Conservation (phyloP, 2,797 vertebrate genomes). For the Labroides dimidiatus region DNA sequence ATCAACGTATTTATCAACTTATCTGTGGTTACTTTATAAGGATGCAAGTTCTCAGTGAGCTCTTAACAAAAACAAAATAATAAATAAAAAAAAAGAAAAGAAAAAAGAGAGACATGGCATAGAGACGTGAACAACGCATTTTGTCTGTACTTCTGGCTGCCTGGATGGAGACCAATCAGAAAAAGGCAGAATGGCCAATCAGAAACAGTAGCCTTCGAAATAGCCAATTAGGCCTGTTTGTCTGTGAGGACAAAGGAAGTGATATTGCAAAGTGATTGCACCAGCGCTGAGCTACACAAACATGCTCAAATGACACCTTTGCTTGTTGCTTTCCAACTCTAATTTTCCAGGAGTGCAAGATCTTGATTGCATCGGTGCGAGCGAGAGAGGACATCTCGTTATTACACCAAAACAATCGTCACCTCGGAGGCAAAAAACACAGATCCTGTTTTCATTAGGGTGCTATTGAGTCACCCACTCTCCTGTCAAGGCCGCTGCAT, state of each 20-base stretch:
- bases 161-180: slow-evolving; percentile 74
- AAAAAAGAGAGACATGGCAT: slow-evolving; percentile 34
- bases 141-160: slow-evolving; percentile 55
- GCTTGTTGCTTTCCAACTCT: slow-evolving; percentile 78
- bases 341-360: slow-evolving; percentile 73
- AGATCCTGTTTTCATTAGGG: slow-evolving; percentile 80
- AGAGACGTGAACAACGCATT: slow-evolving; percentile 54
- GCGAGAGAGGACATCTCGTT: slow-evolving; percentile 72
- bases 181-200: slow-evolving; percentile 74
- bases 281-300: slow-evolving; percentile 70
- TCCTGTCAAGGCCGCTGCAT: slow-evolving; percentile 68
- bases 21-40: background rate
- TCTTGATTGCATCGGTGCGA: slow-evolving; percentile 75
- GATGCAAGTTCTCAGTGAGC: slow-evolving; percentile 6
- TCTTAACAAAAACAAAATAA: too few relatives aligned
- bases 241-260: slow-evolving; percentile 78
- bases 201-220: slow-evolving; percentile 69
- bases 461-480: slow-evolving; percentile 75
- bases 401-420: slow-evolving; percentile 79
- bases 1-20: too few relatives aligned
- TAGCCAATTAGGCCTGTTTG: slow-evolving; percentile 80
- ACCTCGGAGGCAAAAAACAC: slow-evolving; percentile 73
- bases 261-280: slow-evolving; percentile 81
- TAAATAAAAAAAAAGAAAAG: slow-evolving; percentile 32
- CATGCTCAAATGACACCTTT: slow-evolving; percentile 74